Evolutionary conservation across 2,797 vertebrate species (phyloP).

Genomic region (Gadopsis marmoratus): DNA sequence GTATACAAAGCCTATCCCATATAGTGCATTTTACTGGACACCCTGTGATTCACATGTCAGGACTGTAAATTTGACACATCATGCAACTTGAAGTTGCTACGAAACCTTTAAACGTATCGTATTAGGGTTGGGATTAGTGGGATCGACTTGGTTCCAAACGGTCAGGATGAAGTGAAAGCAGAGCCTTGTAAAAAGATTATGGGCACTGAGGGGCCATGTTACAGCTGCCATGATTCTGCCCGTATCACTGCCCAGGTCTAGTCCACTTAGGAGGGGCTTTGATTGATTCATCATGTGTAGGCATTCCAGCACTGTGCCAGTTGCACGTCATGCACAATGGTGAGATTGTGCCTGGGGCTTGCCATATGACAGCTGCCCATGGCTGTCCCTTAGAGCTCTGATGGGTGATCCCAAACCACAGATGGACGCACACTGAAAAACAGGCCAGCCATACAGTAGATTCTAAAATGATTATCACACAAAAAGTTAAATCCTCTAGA

Average conservation of each 20-base stretch:
- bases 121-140: constrained; percentile 45
- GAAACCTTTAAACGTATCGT: constrained; percentile 43
- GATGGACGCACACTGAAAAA: constrained; percentile 21
- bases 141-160: constrained; percentile 39
- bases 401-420: constrained; percentile 49
- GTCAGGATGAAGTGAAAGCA: constrained; percentile 53
- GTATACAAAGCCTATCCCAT: constrained; percentile 9
- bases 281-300: constrained; percentile 75
- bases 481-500: background rate
- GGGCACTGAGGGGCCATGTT: constrained; percentile 45
- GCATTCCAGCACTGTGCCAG: constrained; percentile 77
- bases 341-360: constrained; percentile 74
- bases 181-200: constrained; percentile 66
- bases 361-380: constrained; percentile 78
- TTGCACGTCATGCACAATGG: constrained; percentile 82
- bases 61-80: constrained; percentile 42
- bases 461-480: constrained; percentile 13
- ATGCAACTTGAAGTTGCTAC: constrained; percentile 32
- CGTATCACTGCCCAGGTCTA: constrained; percentile 62
- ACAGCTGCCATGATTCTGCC: constrained; percentile 74
- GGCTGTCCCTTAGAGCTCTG: constrained; percentile 44
- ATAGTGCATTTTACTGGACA: constrained; percentile 27
- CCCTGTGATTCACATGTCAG: constrained; percentile 42
- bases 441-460: background rate
- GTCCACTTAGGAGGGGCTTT: constrained; percentile 64